phyloP scores from a whole-genome alignment of 2,888 invertebrate genomes.

The Eupelmus urozonus region DNA sequence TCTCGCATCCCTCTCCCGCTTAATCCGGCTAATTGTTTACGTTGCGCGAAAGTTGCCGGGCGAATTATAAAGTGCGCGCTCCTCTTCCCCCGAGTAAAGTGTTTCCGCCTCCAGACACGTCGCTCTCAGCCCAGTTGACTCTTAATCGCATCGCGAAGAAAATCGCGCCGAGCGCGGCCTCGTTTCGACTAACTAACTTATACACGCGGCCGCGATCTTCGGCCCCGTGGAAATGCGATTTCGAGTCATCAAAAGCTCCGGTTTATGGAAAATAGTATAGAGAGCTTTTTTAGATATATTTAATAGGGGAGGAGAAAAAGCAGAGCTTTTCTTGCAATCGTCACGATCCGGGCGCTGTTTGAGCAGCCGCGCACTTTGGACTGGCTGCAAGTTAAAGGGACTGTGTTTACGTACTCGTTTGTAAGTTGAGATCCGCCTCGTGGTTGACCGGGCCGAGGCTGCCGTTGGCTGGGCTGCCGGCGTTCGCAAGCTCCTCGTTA shows the following conservation, averaged over 20 bases:
- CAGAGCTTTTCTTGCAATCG: conserved; percentile 45
- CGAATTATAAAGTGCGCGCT: conserved; percentile 70
- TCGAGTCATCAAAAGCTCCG: neutral
- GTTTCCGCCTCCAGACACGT: neutral
- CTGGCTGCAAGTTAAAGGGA: conserved; percentile 49
- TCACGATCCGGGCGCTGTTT: conserved; percentile 52
- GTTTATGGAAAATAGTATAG: too few relatives aligned
- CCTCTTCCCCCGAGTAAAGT: neutral
- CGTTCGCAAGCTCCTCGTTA: conserved; percentile 74
- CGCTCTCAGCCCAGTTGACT: neutral
- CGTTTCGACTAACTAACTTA: conserved; percentile 71
- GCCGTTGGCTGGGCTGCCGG: too few relatives aligned
- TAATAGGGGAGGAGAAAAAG: neutral
- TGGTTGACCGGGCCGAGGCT: conserved; percentile 76
- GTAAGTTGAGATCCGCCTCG: conserved; percentile 79
- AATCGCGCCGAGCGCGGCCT: too few relatives aligned
- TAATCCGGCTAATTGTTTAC: conserved; percentile 76
- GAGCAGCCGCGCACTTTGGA: neutral
- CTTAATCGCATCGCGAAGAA: conserved; percentile 71
- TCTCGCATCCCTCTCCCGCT: conserved; percentile 59
- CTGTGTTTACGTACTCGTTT: conserved; percentile 79
- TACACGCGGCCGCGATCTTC: neutral
- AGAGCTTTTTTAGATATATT: too few relatives aligned
- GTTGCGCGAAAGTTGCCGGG: conserved; percentile 71
- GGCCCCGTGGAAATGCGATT: conserved; percentile 43